Evolutionary conservation across 2,113 vertebrate genomes (phyloP).

Genomic region (Notarius quadriscutis): DNA sequence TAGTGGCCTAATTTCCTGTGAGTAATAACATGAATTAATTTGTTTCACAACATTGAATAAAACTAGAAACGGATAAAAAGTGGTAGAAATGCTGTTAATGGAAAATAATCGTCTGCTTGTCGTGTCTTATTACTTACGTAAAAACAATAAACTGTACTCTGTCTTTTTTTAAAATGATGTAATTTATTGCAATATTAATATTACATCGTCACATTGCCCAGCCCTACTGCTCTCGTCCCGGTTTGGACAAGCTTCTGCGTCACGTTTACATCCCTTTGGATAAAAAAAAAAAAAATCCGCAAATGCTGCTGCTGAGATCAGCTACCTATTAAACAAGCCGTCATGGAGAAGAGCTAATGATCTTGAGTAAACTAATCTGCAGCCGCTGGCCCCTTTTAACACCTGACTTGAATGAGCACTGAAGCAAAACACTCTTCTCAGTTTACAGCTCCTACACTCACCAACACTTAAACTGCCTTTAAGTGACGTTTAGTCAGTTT

Average conservation of each 20-base stretch:
- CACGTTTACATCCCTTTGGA: not conserved
- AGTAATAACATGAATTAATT: not conserved
- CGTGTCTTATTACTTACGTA: not conserved
- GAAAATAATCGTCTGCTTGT: not conserved
- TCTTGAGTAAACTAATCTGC: constrained; percentile 1
- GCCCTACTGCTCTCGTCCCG: not conserved
- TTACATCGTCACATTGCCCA: not conserved
- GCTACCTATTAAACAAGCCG: not conserved
- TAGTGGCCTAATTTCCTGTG: not conserved
- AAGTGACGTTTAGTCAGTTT: not conserved
- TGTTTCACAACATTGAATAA: not conserved
- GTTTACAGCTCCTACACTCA: not conserved
- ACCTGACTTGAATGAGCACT: constrained; percentile 1
- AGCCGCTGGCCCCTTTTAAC: constrained; percentile 21
- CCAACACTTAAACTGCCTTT: not conserved
- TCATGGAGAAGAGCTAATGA: constrained; percentile 20
- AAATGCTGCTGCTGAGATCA: not conserved
- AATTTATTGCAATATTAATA: not conserved
- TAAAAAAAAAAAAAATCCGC: not conserved
- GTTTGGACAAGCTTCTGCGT: not conserved
- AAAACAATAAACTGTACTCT: not conserved
- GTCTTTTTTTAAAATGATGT: too few relatives aligned
- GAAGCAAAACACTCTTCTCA: not conserved
- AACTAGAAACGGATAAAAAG: not conserved
- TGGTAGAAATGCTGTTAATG: not conserved